Evolutionary conservation across 2,888 invertebrate genomes (phyloP), one percentile per base, ranked within the genome.

Genomic region (Ganaspis brasiliensis): DNA sequence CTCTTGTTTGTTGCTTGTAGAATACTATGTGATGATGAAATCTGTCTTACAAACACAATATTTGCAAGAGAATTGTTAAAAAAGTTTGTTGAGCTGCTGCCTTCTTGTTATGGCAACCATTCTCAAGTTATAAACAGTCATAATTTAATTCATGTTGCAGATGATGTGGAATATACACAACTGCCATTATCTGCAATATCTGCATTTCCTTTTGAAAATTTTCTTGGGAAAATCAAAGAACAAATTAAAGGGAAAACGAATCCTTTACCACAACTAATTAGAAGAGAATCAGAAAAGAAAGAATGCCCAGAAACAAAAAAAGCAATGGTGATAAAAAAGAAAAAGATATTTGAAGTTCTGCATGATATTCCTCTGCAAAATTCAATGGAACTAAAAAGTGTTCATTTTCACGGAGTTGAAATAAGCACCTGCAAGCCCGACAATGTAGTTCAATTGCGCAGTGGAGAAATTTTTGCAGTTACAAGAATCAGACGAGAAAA

Each of bases 1-100:
- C 71, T 79, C 6, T 31, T 84, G 8, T 67, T 73, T 57, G 72
- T 56, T 35, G 78, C 79, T 19, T 79, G 73, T 16, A 76, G 80
- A 8, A 75, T 80, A 16, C 57, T 81, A 10, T 72, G 63, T 45
- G 76, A 77, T 37, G 19, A 74, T 14, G 31, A 74, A 74, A n/a
- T 79, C 3, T 2, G 31, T 4, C 6, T 31, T 2, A 31, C 2
- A 31, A 31, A 6, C 2, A 6, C 6, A 4, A 31, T 6, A 31
- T 31, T 4, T 31, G 10, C 45, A 4, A 45, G 1, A 45, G 4
- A 45, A 12, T n/a, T 45, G 4, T n/a, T 45, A 12, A 45, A 12
- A 14, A 45, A 45, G 14, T 45, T 45, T 45, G 12, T 45, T n/a
- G n/a, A 12, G 1, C 14, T 45, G 4, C n/a, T 45, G 3, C 45